Evolutionary conservation across 2,888 invertebrate species (phyloP).

Genomic region (Eupithecia dodoneata): DNA sequence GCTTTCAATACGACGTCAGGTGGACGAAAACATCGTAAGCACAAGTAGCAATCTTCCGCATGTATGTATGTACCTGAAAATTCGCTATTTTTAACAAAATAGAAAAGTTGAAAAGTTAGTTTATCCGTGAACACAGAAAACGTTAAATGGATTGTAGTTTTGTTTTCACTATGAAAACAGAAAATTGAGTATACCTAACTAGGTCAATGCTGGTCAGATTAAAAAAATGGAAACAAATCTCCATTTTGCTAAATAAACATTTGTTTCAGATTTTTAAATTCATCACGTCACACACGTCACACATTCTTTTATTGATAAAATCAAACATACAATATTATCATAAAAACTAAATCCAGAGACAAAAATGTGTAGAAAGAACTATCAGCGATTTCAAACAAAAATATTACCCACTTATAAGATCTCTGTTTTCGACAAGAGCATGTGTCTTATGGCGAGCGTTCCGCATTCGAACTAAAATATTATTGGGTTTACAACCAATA

Average conservation of each 20-base stretch:
- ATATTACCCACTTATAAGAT: background rate
- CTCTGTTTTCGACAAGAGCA: conserved; percentile 4
- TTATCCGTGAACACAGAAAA: background rate
- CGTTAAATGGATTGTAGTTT: background rate
- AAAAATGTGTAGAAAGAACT: background rate
- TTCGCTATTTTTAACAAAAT: conserved; percentile 9
- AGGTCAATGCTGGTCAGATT: background rate
- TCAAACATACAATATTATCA: background rate
- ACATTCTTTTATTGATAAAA: background rate
- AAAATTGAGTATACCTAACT: background rate
- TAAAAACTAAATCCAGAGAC: background rate
- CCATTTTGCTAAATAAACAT: background rate
- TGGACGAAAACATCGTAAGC: conserved; percentile 24
- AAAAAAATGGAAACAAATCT: background rate
- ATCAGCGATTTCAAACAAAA: background rate
- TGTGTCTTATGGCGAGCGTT: conserved; percentile 3
- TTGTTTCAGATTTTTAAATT: too few relatives aligned
- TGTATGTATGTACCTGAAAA: conserved; percentile 2
- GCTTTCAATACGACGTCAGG: background rate
- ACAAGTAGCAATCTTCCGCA: conserved; percentile 20
- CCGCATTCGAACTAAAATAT: background rate
- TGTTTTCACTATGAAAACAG: background rate
- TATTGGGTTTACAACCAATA: background rate
- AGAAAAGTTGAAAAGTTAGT: background rate
- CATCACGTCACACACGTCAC: too few relatives aligned